Evolutionary conservation across 2,888 invertebrate species (phyloP).

Genomic region (Lepidocyrtoides sp.): DNA sequence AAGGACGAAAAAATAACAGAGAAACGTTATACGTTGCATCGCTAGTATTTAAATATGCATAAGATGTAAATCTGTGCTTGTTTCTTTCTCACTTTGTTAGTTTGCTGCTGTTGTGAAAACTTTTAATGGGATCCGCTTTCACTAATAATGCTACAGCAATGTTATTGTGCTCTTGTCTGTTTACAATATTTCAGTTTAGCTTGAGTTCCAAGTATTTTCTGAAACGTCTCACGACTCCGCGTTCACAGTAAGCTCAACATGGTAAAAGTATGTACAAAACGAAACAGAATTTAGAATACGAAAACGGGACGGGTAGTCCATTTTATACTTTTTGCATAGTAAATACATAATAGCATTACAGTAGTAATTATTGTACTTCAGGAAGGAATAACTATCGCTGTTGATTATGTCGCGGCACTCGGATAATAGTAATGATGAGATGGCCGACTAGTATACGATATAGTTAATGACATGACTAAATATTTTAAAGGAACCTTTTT

Average conservation of each 20-base stretch:
- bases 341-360: too few relatives aligned
- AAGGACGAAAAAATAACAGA: not conserved
- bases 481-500: slow-evolving; percentile 24
- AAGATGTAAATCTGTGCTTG: slow-evolving; percentile 14
- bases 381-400: not conserved
- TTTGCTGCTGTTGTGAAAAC: too few relatives aligned
- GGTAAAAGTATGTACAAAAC: too few relatives aligned
- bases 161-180: too few relatives aligned
- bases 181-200: not conserved
- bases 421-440: not conserved
- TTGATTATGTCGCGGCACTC: not conserved
- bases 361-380: too few relatives aligned
- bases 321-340: too few relatives aligned
- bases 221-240: too few relatives aligned
- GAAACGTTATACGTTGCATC: too few relatives aligned
- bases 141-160: not conserved
- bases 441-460: not conserved
- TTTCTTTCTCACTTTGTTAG: not conserved
- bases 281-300: too few relatives aligned
- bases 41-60: not conserved
- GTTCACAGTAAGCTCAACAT: too few relatives aligned
- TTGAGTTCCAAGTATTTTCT: not conserved
- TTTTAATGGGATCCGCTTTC: slow-evolving; percentile 47
- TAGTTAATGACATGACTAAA: slow-evolving; percentile 54
- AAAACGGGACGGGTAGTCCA: too few relatives aligned